These are phyloP conservation scores for Serranus cabrilla DNA, from an alignment of 2,797 vertebrate genomes.

Conservation along the genomic window DNA sequence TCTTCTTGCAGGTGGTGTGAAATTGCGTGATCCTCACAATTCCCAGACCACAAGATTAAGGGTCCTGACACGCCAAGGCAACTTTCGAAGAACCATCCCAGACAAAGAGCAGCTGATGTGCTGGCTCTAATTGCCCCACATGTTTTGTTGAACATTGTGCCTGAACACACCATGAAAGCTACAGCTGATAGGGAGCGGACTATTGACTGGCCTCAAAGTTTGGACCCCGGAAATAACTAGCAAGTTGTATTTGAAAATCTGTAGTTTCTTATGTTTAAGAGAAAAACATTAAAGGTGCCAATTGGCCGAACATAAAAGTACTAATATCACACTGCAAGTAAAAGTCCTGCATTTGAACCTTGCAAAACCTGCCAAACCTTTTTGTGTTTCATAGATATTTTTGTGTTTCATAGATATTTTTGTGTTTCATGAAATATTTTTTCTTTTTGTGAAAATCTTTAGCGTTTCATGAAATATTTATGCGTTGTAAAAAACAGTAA, in stretches of 20 bases:
- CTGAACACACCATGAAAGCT: neutral
- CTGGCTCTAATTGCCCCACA: neutral
- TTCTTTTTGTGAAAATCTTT: too few relatives aligned
- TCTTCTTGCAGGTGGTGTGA: constrained; percentile 65
- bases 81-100: constrained; percentile 25
- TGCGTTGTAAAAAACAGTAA: too few relatives aligned
- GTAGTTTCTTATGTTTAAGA: neutral
- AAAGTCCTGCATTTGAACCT: too few relatives aligned
- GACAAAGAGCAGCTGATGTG: constrained; percentile 37
- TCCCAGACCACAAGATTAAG: constrained; percentile 63
- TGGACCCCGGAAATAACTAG: too few relatives aligned
- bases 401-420: too few relatives aligned
- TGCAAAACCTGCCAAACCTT: too few relatives aligned
- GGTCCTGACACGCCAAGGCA: constrained; percentile 34
- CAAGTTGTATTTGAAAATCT: neutral
- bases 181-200: neutral
- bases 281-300: neutral
- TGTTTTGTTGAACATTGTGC: neutral
- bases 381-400: too few relatives aligned
- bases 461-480: too few relatives aligned
- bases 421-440: too few relatives aligned
- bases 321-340: too few relatives aligned
- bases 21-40: constrained; percentile 59
- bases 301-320: too few relatives aligned
- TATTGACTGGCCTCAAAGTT: neutral